Evolutionary conservation across 2,888 invertebrate species (phyloP).

Genomic region (Calameuta filiformis): DNA sequence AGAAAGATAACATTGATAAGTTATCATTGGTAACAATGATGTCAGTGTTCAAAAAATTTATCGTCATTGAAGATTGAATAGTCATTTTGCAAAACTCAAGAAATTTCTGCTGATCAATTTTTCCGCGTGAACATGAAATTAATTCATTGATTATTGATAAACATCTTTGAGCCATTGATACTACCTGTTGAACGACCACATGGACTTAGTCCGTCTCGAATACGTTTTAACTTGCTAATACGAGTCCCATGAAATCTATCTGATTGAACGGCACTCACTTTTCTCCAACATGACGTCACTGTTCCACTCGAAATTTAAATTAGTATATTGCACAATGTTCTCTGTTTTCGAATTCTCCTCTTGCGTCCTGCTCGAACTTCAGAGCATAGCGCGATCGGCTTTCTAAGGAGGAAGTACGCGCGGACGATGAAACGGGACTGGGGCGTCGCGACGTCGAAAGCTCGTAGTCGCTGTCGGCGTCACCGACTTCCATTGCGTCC

Average conservation of each 20-base stretch:
- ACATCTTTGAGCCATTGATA: conserved; percentile 10
- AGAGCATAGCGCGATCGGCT: conserved; percentile 25
- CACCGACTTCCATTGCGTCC: conserved; percentile 40
- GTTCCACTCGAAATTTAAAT: conserved; percentile 15
- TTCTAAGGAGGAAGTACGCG: conserved; percentile 26
- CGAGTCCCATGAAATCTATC: background rate
- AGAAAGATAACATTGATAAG: background rate
- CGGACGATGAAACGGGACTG: conserved; percentile 51
- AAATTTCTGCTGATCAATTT: background rate
- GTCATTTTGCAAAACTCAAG: background rate
- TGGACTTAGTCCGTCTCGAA: background rate
- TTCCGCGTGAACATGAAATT: background rate
- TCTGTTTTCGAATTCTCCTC: conserved; percentile 20
- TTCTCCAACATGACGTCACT: conserved; percentile 56
- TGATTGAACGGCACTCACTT: conserved; percentile 53
- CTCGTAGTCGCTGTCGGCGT: conserved; percentile 38
- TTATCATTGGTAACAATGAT: background rate
- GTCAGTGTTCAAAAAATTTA: background rate
- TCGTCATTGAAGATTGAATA: background rate
- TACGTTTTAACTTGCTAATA: background rate
- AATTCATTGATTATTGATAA: background rate
- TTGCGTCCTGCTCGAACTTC: conserved; percentile 13
- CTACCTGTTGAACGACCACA: conserved; percentile 35
- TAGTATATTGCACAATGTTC: background rate
- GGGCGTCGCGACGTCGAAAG: conserved; percentile 56